These are phyloP conservation scores for Heterodera carotae DNA, from an alignment of 1,140 invertebrate genomes.

Conservation along the genomic window DNA sequence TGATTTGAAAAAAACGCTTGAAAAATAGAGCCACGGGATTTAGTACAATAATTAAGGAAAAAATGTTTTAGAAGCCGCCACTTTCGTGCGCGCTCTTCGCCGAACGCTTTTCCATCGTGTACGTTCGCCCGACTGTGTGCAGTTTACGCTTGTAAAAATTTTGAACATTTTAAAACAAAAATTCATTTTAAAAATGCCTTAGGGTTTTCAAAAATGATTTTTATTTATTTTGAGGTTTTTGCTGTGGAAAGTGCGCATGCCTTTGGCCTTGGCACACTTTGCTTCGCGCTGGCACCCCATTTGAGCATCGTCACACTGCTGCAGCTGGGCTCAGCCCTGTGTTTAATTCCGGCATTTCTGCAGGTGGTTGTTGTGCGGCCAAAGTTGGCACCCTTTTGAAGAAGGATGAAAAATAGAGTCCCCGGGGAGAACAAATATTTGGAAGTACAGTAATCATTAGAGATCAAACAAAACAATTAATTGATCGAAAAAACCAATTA, in stretches of 20 bases:
- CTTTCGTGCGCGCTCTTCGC: conserved; percentile 61
- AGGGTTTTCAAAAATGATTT: not conserved
- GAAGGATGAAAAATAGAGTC: too few relatives aligned
- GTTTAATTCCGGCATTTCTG: conserved; percentile 55
- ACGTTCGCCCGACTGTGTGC: conserved; percentile 53
- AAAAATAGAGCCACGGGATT: too few relatives aligned
- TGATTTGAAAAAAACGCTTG: too few relatives aligned
- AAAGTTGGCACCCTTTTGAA: too few relatives aligned
- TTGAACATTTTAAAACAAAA: not conserved
- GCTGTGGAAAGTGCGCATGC: conserved; percentile 58
- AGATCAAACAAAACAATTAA: too few relatives aligned
- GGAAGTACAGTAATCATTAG: too few relatives aligned
- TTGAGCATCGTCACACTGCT: conserved; percentile 29
- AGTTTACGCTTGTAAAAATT: conserved; percentile 54
- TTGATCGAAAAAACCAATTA: too few relatives aligned
- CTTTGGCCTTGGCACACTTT: conserved; percentile 60
- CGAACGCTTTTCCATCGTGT: conserved; percentile 62
- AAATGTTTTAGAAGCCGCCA: conserved; percentile 55
- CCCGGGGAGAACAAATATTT: too few relatives aligned
- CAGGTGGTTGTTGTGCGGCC: too few relatives aligned
- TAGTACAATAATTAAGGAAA: too few relatives aligned
- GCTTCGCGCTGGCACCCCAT: conserved; percentile 59
- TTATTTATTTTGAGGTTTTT: conserved; percentile 40
- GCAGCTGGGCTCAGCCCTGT: conserved; percentile 62
- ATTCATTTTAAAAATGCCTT: too few relatives aligned